Evolutionary conservation across 1,140 invertebrate genomes (phyloP), one percentile per base, ranked within the genome.

Genomic region (Araneus ventricosus): DNA sequence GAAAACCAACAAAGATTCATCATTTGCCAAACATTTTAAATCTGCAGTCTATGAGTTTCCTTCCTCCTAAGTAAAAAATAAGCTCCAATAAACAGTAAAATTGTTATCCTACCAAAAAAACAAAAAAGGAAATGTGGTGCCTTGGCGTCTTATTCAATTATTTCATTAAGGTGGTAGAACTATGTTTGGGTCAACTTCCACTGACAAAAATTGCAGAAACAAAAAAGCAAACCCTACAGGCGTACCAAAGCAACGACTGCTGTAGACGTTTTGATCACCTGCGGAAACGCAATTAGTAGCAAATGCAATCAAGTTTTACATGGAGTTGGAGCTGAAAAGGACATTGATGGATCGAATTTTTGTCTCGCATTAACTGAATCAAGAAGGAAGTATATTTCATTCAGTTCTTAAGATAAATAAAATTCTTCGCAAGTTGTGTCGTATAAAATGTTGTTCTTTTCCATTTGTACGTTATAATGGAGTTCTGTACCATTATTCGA

Each of bases 301-400:
- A 88, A 88, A 88, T 70, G n/a, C 84, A 61, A 86, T 86, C 52
- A 86, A 61, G 57, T 61, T 86, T 86, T 86, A 57, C 52, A 61
- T 59, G 52, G 34, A 57, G 70, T 27, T 75, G 34, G 70, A 84
- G 80, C 80, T 84, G 80, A 45, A 84, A 52, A 84, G 45, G 80
- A 84, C 80, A 84, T n/a, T 84, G 80, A 84, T 84, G 45, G 80
- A 84, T 84, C 39, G 80, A 84, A 84, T 84, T 84, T 84, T 75
- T 75, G 70, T 63, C 70, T 37, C 14, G 30, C 70, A 75, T 75
- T 75, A 75, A 75, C 27, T 75, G 70, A 75, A 75, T 75, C 70
- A 75, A 30, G 70, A 75, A 75, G 70, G 70, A 75, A 75, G 30
- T 34, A 30, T 20, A 30, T 75, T 75, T 30, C 10, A 37, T 75